Evolutionary conservation across 2,113 vertebrate genomes (phyloP), one percentile per base, ranked within the genome.

Genomic region (Pogona vitticeps): DNA sequence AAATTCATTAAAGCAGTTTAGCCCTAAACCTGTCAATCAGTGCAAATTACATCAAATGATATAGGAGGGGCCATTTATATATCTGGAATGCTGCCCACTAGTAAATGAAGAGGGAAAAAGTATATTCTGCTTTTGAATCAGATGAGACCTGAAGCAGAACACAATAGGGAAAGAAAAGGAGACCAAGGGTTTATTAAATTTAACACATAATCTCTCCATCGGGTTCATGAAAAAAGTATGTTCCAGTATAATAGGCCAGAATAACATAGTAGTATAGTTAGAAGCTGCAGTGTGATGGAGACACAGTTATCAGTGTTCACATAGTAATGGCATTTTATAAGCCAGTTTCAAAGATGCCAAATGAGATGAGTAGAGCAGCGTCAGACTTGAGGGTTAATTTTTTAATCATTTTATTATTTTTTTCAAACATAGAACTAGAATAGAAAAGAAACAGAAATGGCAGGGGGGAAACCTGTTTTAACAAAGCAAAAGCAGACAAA

Each of bases 141-240:
- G 76, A 91, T 80, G 86, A 82, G 72, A 89, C n/a, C 80, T 63
- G 23, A 61, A 82, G 59, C 89, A 84, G 3, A 72, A 81, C 89
- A 88, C 82, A 91, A 93, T 42, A 88, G 87, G 89, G 36, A 17
- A 91, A 79, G 36, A 21, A 75, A 91, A 88, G 72, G 26, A 93
- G 86, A 81, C 88, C 88, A 89, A 82, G 80, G 82, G 7, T 91
- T 94, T 95, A 92, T 94, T 94, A 89, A 92, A 92, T 92, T 88
- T 94, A 88, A 92, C 88, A 92, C 85, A 83, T 91, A 93, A 92
- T 93, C 90, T 94, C 89, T 92, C 92, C 88, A 91, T 91, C 90
- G 88, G 71, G 78, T 92, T 88, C 86, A 86, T 90, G 93, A 94
- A 93, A 93, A 76, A 28, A 52, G 72, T 33, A 68, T 84, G 40